These are phyloP conservation scores for Halcyon malimbica DNA, from an alignment of 2,113 vertebrate species.

Conservation along the genomic window DNA sequence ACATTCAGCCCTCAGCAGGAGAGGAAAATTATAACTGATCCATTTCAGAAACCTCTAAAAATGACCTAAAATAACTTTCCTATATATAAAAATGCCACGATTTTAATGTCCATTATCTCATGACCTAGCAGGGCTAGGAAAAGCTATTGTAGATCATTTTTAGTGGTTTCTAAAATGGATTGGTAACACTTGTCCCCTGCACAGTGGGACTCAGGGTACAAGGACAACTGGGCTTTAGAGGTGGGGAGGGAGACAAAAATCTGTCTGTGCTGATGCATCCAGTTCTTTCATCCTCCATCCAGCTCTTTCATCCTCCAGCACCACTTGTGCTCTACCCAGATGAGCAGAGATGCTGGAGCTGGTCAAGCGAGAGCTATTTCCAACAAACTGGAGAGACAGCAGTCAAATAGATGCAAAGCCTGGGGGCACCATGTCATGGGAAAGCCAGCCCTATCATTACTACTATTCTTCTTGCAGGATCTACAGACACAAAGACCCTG, in stretches of 20 bases:
- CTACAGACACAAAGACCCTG: background rate
- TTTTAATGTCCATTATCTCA: conserved; percentile 67
- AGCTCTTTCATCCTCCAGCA: background rate
- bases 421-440: background rate
- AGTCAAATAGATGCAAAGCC: background rate
- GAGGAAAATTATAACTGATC: conserved; percentile 58
- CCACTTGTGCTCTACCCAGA: background rate
- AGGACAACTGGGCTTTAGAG: background rate
- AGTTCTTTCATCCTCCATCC: background rate
- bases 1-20: conserved; percentile 33
- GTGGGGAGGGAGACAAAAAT: background rate
- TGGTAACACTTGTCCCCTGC: conserved; percentile 15
- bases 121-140: conserved; percentile 54
- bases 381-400: background rate
- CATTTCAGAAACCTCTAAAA: conserved; percentile 56
- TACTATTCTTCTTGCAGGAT: background rate
- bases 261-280: background rate
- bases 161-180: conserved; percentile 55
- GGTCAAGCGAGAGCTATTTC: background rate
- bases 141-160: conserved; percentile 62
- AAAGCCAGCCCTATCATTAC: fast-evolving
- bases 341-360: background rate
- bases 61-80: conserved; percentile 67
- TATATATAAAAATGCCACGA: conserved; percentile 53
- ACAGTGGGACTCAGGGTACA: background rate